Percentiles rank a stretch among this genome's conserved stretches.
phyloP scores from a whole-genome alignment of 2,113 vertebrate genomes.

The Passer montanus region DNA sequence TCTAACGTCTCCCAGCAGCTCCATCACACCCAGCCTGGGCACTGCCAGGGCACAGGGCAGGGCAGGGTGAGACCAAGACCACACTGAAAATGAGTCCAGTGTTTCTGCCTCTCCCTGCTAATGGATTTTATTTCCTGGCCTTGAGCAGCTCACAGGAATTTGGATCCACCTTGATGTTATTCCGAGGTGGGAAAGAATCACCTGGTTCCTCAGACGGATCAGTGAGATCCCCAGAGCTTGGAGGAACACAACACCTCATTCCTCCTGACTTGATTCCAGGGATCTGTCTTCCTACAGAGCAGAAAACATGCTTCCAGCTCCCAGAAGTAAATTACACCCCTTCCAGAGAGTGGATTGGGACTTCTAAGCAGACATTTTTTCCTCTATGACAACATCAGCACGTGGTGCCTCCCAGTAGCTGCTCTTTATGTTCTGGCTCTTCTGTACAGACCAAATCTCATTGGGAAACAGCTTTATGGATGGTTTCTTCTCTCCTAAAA shows the following conservation, averaged over 20 bases:
- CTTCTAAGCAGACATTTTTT: not conserved
- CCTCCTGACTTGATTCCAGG: not conserved
- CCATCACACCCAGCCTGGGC: accelerated
- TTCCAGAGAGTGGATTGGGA: not conserved
- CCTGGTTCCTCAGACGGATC: not conserved
- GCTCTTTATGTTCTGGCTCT: not conserved
- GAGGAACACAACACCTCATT: not conserved
- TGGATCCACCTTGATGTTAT: not conserved
- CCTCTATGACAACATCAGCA: not conserved
- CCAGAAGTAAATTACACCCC: not conserved
- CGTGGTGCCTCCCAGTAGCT: not conserved
- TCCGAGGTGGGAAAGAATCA: not conserved
- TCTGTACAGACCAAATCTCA: not conserved
- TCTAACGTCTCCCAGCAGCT: not conserved
- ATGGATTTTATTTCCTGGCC: not conserved
- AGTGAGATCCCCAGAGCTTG: not conserved
- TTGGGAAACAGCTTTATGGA: not conserved
- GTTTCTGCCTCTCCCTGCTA: not conserved
- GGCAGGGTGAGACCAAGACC: not conserved
- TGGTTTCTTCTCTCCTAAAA: not conserved
- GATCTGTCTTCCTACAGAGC: not conserved
- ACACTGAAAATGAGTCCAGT: not conserved
- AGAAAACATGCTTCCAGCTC: not conserved
- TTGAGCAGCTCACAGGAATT: not conserved
- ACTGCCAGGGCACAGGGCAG: not conserved